Percentiles rank a stretch among this genome's conserved stretches.
Conservation (phyloP, 1,140 invertebrate genomes). For the Neuroterus valhalla region DNA sequence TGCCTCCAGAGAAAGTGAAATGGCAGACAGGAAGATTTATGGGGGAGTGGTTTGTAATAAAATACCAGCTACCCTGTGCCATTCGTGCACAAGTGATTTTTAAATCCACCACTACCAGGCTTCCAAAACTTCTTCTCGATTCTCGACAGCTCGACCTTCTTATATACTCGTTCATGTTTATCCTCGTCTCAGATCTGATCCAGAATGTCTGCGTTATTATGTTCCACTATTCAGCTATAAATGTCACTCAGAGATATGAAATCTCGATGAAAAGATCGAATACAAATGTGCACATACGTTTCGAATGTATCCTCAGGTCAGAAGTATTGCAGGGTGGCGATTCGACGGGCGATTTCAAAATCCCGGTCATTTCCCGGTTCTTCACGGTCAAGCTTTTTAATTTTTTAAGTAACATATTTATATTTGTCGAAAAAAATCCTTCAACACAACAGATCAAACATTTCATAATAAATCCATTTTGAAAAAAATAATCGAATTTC, state of each 20-base stretch:
- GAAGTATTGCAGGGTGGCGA: too few relatives aligned
- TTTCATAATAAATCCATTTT: too few relatives aligned
- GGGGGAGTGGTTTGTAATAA: conserved; percentile 43
- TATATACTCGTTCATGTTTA: conserved; percentile 26
- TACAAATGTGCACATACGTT: not conserved
- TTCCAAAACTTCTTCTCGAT: not conserved
- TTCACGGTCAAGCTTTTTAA: too few relatives aligned
- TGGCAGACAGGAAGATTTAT: conserved; percentile 44
- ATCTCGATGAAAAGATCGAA: not conserved
- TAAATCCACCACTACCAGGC: conserved; percentile 31
- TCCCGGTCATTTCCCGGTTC: too few relatives aligned
- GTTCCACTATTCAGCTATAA: conserved; percentile 20
- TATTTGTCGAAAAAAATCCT: too few relatives aligned
- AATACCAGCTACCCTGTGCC: conserved; percentile 27
- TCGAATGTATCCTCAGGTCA: not conserved
- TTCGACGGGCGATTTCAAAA: too few relatives aligned
- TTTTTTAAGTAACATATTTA: too few relatives aligned
- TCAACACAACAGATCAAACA: too few relatives aligned
- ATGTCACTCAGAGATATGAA: conserved; percentile 16
- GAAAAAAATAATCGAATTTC: too few relatives aligned
- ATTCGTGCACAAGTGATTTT: conserved; percentile 35
- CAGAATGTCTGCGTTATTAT: conserved; percentile 22
- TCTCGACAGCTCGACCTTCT: conserved; percentile 9
- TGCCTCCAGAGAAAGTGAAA: not conserved
- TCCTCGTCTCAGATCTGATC: conserved; percentile 2